Evolutionary conservation across 2,797 vertebrate genomes (phyloP).

Genomic region (Epinephelus awoara): DNA sequence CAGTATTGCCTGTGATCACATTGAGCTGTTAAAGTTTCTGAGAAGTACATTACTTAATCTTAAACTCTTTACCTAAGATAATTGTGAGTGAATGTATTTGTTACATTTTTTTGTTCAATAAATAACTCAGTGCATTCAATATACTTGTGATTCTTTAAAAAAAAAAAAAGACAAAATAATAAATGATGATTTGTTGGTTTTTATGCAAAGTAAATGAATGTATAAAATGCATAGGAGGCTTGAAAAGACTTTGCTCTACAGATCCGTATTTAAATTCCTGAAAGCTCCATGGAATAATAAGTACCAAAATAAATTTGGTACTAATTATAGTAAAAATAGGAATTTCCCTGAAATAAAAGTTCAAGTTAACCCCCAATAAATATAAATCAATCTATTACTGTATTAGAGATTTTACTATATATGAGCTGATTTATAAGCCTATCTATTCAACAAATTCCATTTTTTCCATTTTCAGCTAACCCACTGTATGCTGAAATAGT

Average conservation of each 20-base stretch:
- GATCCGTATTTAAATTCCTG: not conserved
- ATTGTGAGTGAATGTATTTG: slow-evolving; percentile 41
- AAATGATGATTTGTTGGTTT: slow-evolving; percentile 4
- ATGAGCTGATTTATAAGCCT: not conserved
- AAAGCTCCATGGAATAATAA: not conserved
- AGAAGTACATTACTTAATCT: slow-evolving; percentile 30
- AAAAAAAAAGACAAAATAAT: not conserved
- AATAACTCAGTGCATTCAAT: slow-evolving; percentile 38
- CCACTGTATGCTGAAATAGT: not conserved
- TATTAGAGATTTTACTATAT: not conserved
- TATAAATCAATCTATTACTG: not conserved
- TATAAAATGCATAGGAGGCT: not conserved
- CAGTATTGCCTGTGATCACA: slow-evolving; percentile 43
- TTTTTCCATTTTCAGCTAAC: not conserved
- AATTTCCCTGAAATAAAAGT: not conserved
- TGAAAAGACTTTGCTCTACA: not conserved
- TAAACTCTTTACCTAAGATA: slow-evolving; percentile 10
- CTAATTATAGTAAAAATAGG: too few relatives aligned
- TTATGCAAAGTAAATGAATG: not conserved
- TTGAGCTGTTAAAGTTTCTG: slow-evolving; percentile 25
- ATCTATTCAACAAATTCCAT: not conserved
- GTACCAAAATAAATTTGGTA: not conserved
- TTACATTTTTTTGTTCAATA: slow-evolving; percentile 54
- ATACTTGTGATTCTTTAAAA: slow-evolving; percentile 20
- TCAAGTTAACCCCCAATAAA: not conserved